These are phyloP conservation scores for Mystacornis crossleyi DNA, from an alignment of 2,113 vertebrate genomes.

Conservation along the genomic window DNA sequence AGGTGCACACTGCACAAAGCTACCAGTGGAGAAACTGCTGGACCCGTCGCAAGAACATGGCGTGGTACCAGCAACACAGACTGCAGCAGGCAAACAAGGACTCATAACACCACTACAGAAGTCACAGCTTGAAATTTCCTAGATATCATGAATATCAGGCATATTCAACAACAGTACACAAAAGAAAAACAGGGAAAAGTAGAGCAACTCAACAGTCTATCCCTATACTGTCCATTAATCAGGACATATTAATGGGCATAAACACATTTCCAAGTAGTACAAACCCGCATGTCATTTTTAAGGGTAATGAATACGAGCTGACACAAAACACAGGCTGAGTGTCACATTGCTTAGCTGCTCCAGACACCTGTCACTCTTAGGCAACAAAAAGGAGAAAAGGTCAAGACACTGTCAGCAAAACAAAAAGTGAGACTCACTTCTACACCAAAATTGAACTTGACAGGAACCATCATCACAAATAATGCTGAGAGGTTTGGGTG, in stretches of 20 bases:
- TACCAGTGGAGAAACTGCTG: background rate
- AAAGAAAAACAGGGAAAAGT: background rate
- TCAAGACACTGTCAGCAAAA: background rate
- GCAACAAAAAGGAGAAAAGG: background rate
- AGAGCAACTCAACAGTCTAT: background rate
- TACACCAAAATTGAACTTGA: conserved; percentile 11
- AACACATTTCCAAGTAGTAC: background rate
- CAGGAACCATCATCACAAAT: conserved; percentile 28
- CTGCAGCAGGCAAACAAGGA: background rate
- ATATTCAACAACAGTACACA: background rate
- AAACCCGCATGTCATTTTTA: background rate
- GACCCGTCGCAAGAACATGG: rapidly evolving
- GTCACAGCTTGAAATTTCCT: background rate
- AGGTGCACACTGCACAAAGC: background rate
- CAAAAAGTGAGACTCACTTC: background rate
- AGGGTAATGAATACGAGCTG: background rate
- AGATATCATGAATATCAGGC: background rate
- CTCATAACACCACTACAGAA: rapidly evolving
- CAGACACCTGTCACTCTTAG: conserved; percentile 11
- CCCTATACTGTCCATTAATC: background rate
- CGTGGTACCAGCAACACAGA: rapidly evolving
- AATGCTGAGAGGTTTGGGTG: background rate
- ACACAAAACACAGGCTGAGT: background rate
- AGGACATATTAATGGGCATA: background rate
- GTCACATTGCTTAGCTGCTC: background rate